A percentile compares a stretch with the other conserved stretches of the same genome.
Evolutionary conservation across 2,113 vertebrate genomes (phyloP).

Genomic region (Xiphorhynchus elegans): DNA sequence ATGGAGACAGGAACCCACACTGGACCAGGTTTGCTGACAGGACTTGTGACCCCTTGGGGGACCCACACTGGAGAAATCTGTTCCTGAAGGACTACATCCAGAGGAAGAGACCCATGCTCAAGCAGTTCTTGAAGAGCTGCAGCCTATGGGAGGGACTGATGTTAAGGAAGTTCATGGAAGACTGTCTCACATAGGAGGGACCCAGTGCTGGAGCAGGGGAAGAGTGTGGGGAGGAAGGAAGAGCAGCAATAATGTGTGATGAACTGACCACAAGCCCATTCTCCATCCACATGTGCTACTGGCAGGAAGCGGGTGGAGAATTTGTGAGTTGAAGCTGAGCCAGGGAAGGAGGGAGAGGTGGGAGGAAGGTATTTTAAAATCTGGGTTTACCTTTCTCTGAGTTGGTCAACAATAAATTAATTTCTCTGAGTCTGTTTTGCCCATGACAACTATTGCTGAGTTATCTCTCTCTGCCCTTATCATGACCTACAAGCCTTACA

Average conservation of each 20-base stretch:
- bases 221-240: neutral
- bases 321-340: accelerated
- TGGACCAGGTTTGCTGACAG: neutral
- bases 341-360: neutral
- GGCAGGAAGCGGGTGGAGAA: neutral
- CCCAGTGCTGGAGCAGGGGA: neutral
- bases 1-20: neutral
- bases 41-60: neutral
- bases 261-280: accelerated
- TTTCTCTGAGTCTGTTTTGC: neutral
- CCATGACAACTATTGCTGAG: neutral
- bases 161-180: neutral
- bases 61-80: neutral
- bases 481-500: neutral
- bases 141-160: neutral
- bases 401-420: neutral
- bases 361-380: neutral
- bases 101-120: neutral
- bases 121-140: neutral
- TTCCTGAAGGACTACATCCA: neutral
- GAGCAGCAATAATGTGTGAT: neutral
- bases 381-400: neutral
- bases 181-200: neutral
- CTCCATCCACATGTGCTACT: accelerated
- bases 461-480: neutral